Evolutionary conservation across 2,797 vertebrate species (phyloP), one percentile per base, ranked within the genome.

Genomic region (Erpetoichthys calabaricus): DNA sequence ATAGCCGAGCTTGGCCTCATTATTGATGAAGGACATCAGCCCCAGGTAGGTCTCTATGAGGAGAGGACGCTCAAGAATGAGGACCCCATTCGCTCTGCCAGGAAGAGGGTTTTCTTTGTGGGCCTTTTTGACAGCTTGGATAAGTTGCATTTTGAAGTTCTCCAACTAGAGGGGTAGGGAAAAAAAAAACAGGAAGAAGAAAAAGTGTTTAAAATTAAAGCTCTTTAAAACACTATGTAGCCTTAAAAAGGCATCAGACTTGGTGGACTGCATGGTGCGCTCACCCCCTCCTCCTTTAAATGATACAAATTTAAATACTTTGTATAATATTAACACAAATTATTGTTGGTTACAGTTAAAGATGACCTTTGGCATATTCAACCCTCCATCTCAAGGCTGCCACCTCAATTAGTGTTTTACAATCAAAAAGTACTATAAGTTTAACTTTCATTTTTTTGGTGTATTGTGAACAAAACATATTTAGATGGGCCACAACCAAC

Each of bases 11-110:
- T 97, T 97, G 61, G 94, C 95, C 73, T 98, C 93, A 0, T 98
- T 98, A 85, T 94, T 97, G 76, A 98, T 93, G 80, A 97, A 94
- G 68, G 94, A 98, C 91, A 98, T 89, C 47, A 98, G 64, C 3
- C 95, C 95, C 74, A 98, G 75, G 60, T 98, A 98, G 60, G 95
- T 98, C 80, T 98, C 93, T 0, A 98, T 98, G 64, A 94, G 85
- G 4, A 98, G 87, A 4, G 93, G 93, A 2, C 85, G 73, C 62
- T 98, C 94, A 72, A 97, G 67, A 67, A 98, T 86, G 59, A 98
- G 80, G 43, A 97, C 90, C 0, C 88, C 83, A 0, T 74, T 84
- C 0, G 84, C 76, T 9, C 84, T 76, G 0, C 94, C 93, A 0
- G 88, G 86, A 57, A 86, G 64, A 0, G 90, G 84, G 4, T 70